phyloP scores from a whole-genome alignment of 2,797 vertebrate genomes.

The Liparis tanakae region DNA sequence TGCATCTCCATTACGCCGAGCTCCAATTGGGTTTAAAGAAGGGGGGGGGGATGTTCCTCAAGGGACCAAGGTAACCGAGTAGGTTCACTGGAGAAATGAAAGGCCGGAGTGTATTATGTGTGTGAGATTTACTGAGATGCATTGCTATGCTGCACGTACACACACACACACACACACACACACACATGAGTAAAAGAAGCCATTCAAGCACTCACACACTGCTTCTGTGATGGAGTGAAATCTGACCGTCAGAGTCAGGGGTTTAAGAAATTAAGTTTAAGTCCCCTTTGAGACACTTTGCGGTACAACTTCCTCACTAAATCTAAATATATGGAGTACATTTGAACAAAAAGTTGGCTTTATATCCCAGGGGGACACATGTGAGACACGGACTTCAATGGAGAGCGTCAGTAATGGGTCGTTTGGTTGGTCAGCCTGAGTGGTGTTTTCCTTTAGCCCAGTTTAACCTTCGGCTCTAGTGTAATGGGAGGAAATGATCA shows the following conservation, averaged over 20 bases:
- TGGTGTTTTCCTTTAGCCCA: not conserved
- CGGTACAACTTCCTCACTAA: not conserved
- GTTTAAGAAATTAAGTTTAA: not conserved
- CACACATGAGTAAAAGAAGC: not conserved
- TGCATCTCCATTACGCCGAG: conserved; percentile 49
- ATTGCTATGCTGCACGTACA: not conserved
- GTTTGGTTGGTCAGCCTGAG: not conserved
- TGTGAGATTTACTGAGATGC: conserved; percentile 20
- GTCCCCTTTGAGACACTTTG: not conserved
- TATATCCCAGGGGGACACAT: not conserved
- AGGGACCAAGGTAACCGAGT: conserved; percentile 17
- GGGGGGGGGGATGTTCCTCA: conserved; percentile 1
- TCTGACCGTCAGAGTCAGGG: conserved; percentile 21
- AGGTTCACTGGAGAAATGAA: not conserved
- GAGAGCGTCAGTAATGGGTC: not conserved
- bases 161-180: not conserved
- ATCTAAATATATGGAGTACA: not conserved
- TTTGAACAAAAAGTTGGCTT: not conserved
- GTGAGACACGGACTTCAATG: not conserved
- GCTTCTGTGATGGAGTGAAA: conserved; percentile 34
- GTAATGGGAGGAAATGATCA: not conserved
- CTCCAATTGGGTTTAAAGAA: conserved; percentile 25
- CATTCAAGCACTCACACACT: not conserved
- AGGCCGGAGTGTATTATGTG: conserved; percentile 5
- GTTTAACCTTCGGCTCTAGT: not conserved